These are phyloP conservation scores for Rhinopithecus roxellana DNA, from an alignment of 2,113 vertebrate species.

Conservation along the genomic window DNA sequence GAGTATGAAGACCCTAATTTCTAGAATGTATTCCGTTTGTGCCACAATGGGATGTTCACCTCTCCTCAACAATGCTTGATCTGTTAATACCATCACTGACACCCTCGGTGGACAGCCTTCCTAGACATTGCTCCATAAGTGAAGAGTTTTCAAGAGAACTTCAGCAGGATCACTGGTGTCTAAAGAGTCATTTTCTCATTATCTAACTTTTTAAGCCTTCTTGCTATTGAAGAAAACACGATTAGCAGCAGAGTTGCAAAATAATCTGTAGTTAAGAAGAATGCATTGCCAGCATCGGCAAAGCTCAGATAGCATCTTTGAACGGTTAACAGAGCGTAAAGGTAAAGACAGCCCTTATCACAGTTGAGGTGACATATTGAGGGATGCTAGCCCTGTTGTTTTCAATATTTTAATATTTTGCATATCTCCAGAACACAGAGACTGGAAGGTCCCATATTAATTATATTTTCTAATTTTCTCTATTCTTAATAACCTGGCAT, in stretches of 20 bases:
- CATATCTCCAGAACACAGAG: background rate
- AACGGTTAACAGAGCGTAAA: background rate
- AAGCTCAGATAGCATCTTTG: background rate
- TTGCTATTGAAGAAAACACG: constrained; percentile 46
- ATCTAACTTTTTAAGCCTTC: constrained; percentile 70
- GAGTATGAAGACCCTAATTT: constrained; percentile 57
- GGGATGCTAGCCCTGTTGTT: background rate
- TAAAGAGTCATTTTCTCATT: constrained; percentile 72
- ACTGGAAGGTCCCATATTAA: background rate
- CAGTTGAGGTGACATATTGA: background rate
- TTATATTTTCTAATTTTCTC: background rate
- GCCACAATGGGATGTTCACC: constrained; percentile 51
- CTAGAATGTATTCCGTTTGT: constrained; percentile 59
- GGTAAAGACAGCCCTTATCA: background rate
- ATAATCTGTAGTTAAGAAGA: constrained; percentile 46
- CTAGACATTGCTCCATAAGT: constrained; percentile 39
- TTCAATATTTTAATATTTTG: constrained; percentile 1
- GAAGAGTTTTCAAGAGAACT: constrained; percentile 76
- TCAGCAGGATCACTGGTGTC: constrained; percentile 41
- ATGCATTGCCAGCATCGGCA: background rate
- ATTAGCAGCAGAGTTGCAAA: constrained; percentile 49
- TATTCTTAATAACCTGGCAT: background rate
- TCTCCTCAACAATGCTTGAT: constrained; percentile 62
- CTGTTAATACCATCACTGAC: constrained; percentile 51
- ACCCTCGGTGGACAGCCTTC: constrained; percentile 49